These are phyloP conservation scores for Hypomecis punctinalis DNA, from an alignment of 2,888 invertebrate genomes.

Conservation along the genomic window DNA sequence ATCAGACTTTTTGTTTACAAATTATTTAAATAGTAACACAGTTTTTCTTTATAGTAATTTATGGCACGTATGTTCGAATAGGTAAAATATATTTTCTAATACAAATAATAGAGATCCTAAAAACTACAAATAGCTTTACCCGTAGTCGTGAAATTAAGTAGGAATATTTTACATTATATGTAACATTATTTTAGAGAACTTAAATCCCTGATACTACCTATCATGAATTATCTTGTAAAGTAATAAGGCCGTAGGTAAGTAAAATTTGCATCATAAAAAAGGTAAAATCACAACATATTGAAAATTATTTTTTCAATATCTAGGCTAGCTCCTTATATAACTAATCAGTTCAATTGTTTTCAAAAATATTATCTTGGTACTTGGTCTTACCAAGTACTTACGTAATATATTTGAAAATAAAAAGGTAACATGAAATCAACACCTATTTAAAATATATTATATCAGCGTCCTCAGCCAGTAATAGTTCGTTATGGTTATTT, in stretches of 20 bases:
- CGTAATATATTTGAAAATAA: not conserved
- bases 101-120: not conserved
- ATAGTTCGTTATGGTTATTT: slow-evolving; percentile 7
- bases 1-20: slow-evolving; percentile 2
- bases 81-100: slow-evolving; percentile 5
- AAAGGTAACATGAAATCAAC: slow-evolving; percentile 2
- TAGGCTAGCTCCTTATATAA: not conserved
- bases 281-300: not conserved
- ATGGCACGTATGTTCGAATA: not conserved
- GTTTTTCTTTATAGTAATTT: not conserved
- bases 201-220: no score
- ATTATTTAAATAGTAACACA: not conserved
- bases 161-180: slow-evolving; percentile 1
- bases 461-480: slow-evolving; percentile 4
- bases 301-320: slow-evolving; percentile 4
- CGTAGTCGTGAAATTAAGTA: slow-evolving; percentile 2
- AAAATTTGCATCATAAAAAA: not conserved
- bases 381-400: not conserved
- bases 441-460: slow-evolving; percentile 5
- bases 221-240: no score
- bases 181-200: slow-evolving; percentile 1
- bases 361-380: not conserved
- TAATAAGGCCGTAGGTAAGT: not conserved
- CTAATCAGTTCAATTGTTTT: slow-evolving; percentile 5
- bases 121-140: slow-evolving; percentile 1